Evolutionary conservation across 2,888 invertebrate genomes (phyloP), one percentile per base, ranked within the genome.

Genomic region (Troides aeacus): DNA sequence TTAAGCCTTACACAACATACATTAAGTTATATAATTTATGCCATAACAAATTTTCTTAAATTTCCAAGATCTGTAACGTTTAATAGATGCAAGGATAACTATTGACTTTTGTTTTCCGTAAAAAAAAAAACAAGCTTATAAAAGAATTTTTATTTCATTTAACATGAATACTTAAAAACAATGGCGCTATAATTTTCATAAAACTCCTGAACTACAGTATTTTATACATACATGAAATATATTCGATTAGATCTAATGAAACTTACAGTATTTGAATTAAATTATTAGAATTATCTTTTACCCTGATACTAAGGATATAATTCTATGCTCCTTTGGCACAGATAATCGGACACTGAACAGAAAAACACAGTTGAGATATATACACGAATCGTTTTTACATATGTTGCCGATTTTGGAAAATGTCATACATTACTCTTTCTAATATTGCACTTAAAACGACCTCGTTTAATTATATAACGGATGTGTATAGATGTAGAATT

Each of bases 221-320:
- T 75, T 71, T 74, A 75, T 77, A 79, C 75, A 78, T 77, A 74
- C 75, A 75, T 78, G 72, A 72, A 78, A 74, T 58, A 57, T 21
- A 69, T 73, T 73, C 66, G 72, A 74, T 71, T 74, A 74, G 70
- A 69, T 71, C 73, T 70, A 72, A 75, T 72, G 62, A 71, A 30
- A 66, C 46, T 62, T 58, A 70, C 57, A 65, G 30, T 64, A 46
- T 23, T 42, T 24, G 8, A 46, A 30, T 46, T 66, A 50, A 53
- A 30, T 73, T 75, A 74, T 69, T 74, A 71, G 74, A 77, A 70
- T 56, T 1, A 7, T 39, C 39, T 18, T 72, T 82, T 86, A 90
- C 89, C 90, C 89, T 90, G 89, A 82, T 79, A 75, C 73, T 80
- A 77, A 85, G 84, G 83, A 86, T 85, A 84, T 81, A 78, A 80